These are phyloP conservation scores for Cataglyphis albicans DNA, from an alignment of 2,888 invertebrate genomes.

Conservation along the genomic window DNA sequence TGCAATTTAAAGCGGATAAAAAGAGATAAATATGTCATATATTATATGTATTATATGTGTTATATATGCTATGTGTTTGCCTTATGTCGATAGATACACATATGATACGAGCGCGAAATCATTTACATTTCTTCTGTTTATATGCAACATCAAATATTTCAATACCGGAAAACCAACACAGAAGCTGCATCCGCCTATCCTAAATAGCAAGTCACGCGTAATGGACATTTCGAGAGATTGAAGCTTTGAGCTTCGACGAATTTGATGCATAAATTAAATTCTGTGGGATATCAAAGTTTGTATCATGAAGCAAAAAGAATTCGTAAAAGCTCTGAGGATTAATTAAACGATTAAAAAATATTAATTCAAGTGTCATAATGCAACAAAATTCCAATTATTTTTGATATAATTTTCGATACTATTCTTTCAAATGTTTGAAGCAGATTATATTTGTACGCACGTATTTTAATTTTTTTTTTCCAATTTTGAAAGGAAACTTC, in stretches of 20 bases:
- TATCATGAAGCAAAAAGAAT: not conserved
- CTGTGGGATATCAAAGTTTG: not conserved
- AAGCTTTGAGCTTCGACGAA: not conserved
- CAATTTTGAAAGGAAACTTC: not conserved
- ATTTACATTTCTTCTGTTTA: not conserved
- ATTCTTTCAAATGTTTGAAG: not conserved
- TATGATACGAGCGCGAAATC: not conserved
- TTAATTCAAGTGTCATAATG: not conserved
- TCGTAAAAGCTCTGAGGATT: not conserved
- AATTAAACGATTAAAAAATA: not conserved
- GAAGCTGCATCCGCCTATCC: not conserved
- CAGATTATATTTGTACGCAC: not conserved
- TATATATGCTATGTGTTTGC: too few relatives aligned
- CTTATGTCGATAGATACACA: not conserved
- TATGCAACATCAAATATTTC: not conserved
- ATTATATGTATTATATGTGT: too few relatives aligned
- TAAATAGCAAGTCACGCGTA: not conserved
- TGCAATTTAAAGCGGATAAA: not conserved
- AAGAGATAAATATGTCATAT: not conserved
- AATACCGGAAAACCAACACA: constrained; percentile 8
- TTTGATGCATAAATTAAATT: not conserved
- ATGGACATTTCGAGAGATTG: constrained; percentile 1
- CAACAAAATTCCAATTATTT: not conserved
- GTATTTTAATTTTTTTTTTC: not conserved
- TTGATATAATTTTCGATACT: not conserved